Percentiles rank a stretch among this genome's conserved stretches.
These are phyloP conservation scores for Anguilla obscura DNA, from an alignment of 2,797 vertebrate genomes.

Conservation along the genomic window DNA sequence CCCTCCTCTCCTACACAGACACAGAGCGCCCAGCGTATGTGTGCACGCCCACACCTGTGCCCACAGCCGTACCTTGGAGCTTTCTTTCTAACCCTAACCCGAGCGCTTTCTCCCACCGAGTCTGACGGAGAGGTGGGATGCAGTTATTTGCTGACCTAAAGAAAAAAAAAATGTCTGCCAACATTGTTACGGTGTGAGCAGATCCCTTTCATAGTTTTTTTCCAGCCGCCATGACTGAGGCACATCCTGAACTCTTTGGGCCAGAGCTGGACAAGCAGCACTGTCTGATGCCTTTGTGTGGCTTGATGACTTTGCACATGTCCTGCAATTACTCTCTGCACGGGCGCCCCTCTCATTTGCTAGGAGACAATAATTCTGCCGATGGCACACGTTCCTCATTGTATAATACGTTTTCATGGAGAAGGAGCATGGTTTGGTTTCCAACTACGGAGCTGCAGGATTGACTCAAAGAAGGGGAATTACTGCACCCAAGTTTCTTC, in stretches of 20 bases:
- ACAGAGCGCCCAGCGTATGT: not conserved
- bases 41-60: too few relatives aligned
- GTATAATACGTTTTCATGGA: not conserved
- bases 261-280: not conserved
- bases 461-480: not conserved
- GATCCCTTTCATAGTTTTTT: not conserved
- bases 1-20: not conserved
- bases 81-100: not conserved
- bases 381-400: not conserved
- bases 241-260: not conserved
- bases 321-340: slow-evolving; percentile 5
- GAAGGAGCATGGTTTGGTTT: not conserved
- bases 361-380: not conserved
- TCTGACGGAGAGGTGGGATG: not conserved
- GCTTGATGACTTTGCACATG: not conserved
- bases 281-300: not conserved
- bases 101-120: not conserved
- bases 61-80: not conserved
- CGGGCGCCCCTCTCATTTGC: not conserved
- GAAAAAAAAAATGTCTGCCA: not conserved
- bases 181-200: not conserved
- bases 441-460: not conserved
- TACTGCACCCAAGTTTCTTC: not conserved
- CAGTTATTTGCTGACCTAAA: not conserved
- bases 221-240: not conserved